A percentile compares a stretch with the other conserved stretches of the same genome.
Evolutionary conservation across 2,888 invertebrate species (phyloP).

Genomic region (Nematopogon swammerdamellus): DNA sequence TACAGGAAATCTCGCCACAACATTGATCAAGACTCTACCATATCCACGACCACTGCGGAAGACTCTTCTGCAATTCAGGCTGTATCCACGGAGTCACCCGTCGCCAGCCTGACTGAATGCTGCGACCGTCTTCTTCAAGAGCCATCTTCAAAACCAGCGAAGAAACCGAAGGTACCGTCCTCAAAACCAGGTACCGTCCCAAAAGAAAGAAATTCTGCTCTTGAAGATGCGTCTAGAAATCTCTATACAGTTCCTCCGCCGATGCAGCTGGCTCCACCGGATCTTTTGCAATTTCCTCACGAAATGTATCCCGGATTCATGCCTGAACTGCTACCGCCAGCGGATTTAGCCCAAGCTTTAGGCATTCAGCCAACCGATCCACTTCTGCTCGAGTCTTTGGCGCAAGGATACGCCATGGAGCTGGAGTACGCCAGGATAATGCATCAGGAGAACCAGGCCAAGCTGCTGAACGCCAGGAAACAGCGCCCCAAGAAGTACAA

Average conservation of each 20-base stretch:
- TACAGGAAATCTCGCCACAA: constrained; percentile 31
- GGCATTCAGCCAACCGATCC: constrained; percentile 47
- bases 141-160: constrained; percentile 22
- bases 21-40: constrained; percentile 52
- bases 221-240: background rate
- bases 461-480: constrained; percentile 65
- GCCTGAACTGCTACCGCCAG: constrained; percentile 35
- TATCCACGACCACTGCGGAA: constrained; percentile 52
- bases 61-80: constrained; percentile 19
- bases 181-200: no score
- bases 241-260: background rate
- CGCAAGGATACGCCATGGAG: constrained; percentile 61
- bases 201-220: no score
- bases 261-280: background rate
- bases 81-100: constrained; percentile 25
- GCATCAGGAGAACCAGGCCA: constrained; percentile 68
- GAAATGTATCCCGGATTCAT: constrained; percentile 22
- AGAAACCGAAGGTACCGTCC: constrained; percentile 6
- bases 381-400: constrained; percentile 43
- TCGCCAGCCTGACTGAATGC: constrained; percentile 33
- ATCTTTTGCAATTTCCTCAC: background rate
- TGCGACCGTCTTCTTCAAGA: constrained; percentile 37
- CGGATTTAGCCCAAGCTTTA: constrained; percentile 42
- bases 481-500: constrained; percentile 88
- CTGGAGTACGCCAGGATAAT: constrained; percentile 67